phyloP scores from a whole-genome alignment of 2,113 vertebrate species.

The Regulus satrapa region DNA sequence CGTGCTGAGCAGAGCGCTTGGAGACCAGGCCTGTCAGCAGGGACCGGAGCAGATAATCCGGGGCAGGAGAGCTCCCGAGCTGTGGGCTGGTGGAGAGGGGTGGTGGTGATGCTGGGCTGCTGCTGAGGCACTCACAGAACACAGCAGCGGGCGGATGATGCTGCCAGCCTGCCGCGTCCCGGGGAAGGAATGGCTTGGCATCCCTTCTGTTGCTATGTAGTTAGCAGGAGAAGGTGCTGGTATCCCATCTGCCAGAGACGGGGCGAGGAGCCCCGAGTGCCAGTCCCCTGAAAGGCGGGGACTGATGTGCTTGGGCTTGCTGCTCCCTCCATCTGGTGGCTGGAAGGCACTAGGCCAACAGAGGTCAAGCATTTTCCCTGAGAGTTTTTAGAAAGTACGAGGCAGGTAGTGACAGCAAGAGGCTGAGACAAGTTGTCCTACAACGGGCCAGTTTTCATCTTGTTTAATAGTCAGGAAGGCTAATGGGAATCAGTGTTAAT shows the following conservation, averaged over 20 bases:
- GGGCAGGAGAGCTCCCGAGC: neutral
- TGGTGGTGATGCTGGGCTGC: neutral
- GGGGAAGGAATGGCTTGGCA: neutral
- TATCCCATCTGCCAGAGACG: neutral
- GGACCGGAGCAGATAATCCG: neutral
- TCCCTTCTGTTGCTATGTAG: constrained; percentile 22
- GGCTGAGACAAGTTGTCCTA: neutral
- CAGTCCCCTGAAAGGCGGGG: neutral
- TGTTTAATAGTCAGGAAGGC: neutral
- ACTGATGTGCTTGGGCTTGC: neutral
- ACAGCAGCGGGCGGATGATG: neutral
- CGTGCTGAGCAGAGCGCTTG: neutral
- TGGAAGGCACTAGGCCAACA: neutral
- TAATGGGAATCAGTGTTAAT: neutral
- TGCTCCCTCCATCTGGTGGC: constrained; percentile 15
- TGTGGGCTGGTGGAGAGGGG: neutral
- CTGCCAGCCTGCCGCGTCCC: neutral
- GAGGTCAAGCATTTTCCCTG: neutral
- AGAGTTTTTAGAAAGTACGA: neutral
- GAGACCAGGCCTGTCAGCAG: neutral
- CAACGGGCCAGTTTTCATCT: neutral
- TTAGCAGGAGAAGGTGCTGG: constrained; percentile 35
- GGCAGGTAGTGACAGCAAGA: neutral
- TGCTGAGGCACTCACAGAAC: neutral
- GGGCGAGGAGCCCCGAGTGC: neutral